Evolutionary conservation across 2,888 invertebrate species (phyloP), one percentile per base, ranked within the genome.

Genomic region (Pinctada fucata): DNA sequence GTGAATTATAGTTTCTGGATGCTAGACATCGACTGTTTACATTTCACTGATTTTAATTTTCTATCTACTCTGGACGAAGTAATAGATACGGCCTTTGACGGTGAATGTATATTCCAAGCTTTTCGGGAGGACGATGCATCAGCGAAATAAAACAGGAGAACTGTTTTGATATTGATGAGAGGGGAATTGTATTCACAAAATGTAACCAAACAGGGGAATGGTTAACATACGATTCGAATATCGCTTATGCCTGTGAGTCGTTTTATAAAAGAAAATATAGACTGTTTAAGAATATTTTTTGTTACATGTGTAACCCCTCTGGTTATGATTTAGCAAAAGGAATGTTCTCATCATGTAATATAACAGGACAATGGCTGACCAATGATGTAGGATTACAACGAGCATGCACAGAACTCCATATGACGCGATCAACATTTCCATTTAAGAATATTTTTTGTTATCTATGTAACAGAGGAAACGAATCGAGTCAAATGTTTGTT

Each of bases 251-350:
- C 58, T 58, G 58, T 58, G 58, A 58, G 58, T 58, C 58, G 8
- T 6, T 10, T 10, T 58, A 58, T 13, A 6, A 13, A 13, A 6
- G 58, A 58, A 6, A 13, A 13, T 58, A 10, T 13, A 58, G 58
- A 58, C 8, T 58, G 58, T 58, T 58, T 13, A 58, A 58, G 58
- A 58, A 58, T 58, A 58, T 58, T 58, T 58, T 58, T 58, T 58
- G 58, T 58, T 58, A 58, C 13, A 58, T 58, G 58, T 58, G 58
- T 1, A 58, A 58, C 1, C 58, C 58, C 1, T 58, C 58, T 58
- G 8, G 6, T 58, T 58, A 58, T 58, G 58, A 58, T 58, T 10
- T 1, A 58, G 6, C 58, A 13, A 13, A 58, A 6, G 1, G 13
- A 1, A 58, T 58, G 6, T 6, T 58, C 8, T 10, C 58, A 58